Conservation (phyloP, 2,113 vertebrate genomes). For the Salvator merianae region DNA sequence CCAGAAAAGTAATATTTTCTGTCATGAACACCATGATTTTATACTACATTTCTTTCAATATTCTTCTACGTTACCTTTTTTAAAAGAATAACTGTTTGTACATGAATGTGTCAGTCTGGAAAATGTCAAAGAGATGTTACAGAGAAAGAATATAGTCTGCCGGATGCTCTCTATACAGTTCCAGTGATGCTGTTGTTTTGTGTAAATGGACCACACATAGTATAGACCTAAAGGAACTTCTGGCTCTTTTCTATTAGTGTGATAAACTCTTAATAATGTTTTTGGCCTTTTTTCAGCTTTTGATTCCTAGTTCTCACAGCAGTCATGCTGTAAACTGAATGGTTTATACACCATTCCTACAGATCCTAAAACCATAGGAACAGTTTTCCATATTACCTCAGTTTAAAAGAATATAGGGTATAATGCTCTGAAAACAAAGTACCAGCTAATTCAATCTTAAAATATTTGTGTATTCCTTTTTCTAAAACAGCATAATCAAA, state of each 20-base stretch:
- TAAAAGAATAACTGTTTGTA: constrained; percentile 43
- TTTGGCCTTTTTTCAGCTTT: constrained; percentile 45
- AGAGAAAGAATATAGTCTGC: constrained; percentile 39
- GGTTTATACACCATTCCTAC: constrained; percentile 28
- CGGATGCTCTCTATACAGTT: constrained; percentile 51
- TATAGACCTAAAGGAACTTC: constrained; percentile 41
- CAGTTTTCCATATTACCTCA: constrained; percentile 52
- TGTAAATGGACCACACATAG: constrained; percentile 63
- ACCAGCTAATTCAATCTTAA: constrained; percentile 27
- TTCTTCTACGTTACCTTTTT: constrained; percentile 66
- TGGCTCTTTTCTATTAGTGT: constrained; percentile 44
- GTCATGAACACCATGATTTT: constrained; percentile 61
- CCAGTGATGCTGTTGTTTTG: constrained; percentile 55
- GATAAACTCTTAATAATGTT: constrained; percentile 46
- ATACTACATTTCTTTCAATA: constrained; percentile 62
- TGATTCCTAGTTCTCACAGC: constrained; percentile 19
- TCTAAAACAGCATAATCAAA: constrained; percentile 27
- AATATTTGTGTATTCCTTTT: constrained; percentile 17
- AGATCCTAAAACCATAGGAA: constrained; percentile 50
- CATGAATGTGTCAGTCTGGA: constrained; percentile 51
- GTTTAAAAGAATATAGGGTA: constrained; percentile 22
- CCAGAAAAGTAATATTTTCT: constrained; percentile 58
- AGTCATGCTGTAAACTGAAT: constrained; percentile 27
- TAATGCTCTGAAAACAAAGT: constrained; percentile 13
- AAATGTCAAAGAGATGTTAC: constrained; percentile 49